Evolutionary conservation across 2,888 invertebrate genomes (phyloP).

Genomic region (Leptinotarsa juncta): DNA sequence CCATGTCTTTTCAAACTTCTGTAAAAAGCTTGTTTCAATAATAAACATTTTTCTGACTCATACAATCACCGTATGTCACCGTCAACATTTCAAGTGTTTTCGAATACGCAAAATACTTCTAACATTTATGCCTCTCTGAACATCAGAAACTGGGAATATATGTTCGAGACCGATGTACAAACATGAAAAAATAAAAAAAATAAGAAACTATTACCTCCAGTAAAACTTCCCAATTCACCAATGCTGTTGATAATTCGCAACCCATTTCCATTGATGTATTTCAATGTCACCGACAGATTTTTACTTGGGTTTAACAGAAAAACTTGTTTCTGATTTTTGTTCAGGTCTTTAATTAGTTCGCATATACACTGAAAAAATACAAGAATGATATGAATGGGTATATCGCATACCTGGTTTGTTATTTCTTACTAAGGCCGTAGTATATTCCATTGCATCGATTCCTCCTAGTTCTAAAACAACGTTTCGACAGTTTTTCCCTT

Average conservation of each 20-base stretch:
- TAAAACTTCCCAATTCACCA: constrained; percentile 1
- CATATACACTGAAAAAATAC: constrained; percentile 51
- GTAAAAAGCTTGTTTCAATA: too few relatives aligned
- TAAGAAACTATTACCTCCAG: not conserved
- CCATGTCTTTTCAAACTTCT: too few relatives aligned
- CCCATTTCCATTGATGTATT: constrained; percentile 40
- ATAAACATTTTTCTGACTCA: too few relatives aligned
- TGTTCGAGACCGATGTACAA: too few relatives aligned
- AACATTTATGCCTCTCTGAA: too few relatives aligned
- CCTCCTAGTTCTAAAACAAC: constrained; percentile 74
- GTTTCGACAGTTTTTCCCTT: constrained; percentile 57
- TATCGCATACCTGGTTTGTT: not conserved
- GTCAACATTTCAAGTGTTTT: too few relatives aligned
- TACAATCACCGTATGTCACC: too few relatives aligned
- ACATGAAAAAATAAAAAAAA: not conserved
- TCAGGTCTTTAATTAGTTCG: constrained; percentile 51
- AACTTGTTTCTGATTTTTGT: constrained; percentile 48
- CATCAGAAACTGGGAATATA: too few relatives aligned
- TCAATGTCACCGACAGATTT: constrained; percentile 30
- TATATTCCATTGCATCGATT: constrained; percentile 75
- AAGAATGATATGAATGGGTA: not conserved
- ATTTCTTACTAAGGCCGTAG: constrained; percentile 72
- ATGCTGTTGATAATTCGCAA: constrained; percentile 33
- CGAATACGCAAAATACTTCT: too few relatives aligned
- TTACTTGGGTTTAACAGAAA: constrained; percentile 40